phyloP scores from a whole-genome alignment of 2,888 invertebrate genomes.

The Malacosoma neustria region DNA sequence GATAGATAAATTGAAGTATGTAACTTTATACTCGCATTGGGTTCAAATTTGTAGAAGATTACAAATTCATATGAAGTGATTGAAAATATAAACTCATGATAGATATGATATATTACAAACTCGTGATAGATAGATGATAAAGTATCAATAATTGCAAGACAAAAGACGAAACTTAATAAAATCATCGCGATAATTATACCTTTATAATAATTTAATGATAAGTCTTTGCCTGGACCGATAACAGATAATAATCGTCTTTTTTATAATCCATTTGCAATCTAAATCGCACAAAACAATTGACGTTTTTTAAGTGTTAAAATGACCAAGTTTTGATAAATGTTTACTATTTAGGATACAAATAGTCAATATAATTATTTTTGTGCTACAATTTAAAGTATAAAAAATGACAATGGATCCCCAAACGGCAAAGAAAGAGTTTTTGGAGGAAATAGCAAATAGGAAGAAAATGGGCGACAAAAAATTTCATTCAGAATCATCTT shows the following conservation, averaged over 20 bases:
- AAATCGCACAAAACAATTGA: slow-evolving; percentile 32
- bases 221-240: slow-evolving; percentile 31
- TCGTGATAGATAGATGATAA: too few species aligned
- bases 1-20: too few species aligned
- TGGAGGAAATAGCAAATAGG: slow-evolving; percentile 45
- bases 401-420: slow-evolving; percentile 26
- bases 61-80: too few species aligned
- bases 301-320: slow-evolving; percentile 6
- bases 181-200: slow-evolving; percentile 33
- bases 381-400: slow-evolving; percentile 2
- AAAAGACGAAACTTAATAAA: slow-evolving; percentile 13
- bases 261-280: slow-evolving; percentile 54
- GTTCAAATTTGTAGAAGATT: too few species aligned
- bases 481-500: slow-evolving; percentile 58
- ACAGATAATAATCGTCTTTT: slow-evolving; percentile 40
- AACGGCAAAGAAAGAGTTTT: slow-evolving; percentile 27
- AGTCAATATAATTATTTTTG: not conserved
- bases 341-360: slow-evolving; percentile 1
- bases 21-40: too few species aligned
- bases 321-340: slow-evolving; percentile 6
- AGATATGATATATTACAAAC: too few species aligned
- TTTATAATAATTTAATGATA: slow-evolving; percentile 34
- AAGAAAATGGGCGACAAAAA: slow-evolving; percentile 52
- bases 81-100: too few species aligned
- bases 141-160: too few species aligned